Conservation (phyloP, 2,113 vertebrate genomes). For the Oreochromis niloticus region DNA sequence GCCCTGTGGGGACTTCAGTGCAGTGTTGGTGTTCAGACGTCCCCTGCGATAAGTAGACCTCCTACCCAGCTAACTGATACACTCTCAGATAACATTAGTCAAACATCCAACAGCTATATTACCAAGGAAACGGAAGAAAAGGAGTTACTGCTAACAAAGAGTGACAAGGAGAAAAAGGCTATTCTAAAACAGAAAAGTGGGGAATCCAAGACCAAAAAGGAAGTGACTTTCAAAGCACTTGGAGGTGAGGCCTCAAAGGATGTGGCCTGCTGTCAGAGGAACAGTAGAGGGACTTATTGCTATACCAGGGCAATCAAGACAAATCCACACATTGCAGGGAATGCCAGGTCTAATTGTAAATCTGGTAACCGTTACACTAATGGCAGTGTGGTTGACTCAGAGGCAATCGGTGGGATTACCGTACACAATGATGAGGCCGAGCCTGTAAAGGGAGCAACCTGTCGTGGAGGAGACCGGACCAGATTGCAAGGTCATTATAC, state of each 20-base stretch:
- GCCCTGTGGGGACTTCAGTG: constrained; percentile 63
- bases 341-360: constrained; percentile 31
- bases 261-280: constrained; percentile 36
- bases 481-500: not conserved
- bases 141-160: constrained; percentile 31
- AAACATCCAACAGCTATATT: constrained; percentile 32
- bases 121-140: constrained; percentile 25
- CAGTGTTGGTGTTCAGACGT: constrained; percentile 73
- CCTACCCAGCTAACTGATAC: constrained; percentile 27
- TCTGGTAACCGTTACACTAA: constrained; percentile 57
- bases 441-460: not conserved
- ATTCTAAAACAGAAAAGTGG: constrained; percentile 63
- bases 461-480: not conserved
- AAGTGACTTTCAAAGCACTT: constrained; percentile 71
- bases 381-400: constrained; percentile 72
- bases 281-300: constrained; percentile 31
- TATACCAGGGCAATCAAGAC: constrained; percentile 58
- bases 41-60: constrained; percentile 57
- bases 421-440: constrained; percentile 37
- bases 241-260: constrained; percentile 46
- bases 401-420: constrained; percentile 70
- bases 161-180: constrained; percentile 56
- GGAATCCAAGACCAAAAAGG: constrained; percentile 68
- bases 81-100: constrained; percentile 19
- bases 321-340: constrained; percentile 45